phyloP scores from a whole-genome alignment of 2,888 invertebrate species.

The Oegoconia quadripuncta region DNA sequence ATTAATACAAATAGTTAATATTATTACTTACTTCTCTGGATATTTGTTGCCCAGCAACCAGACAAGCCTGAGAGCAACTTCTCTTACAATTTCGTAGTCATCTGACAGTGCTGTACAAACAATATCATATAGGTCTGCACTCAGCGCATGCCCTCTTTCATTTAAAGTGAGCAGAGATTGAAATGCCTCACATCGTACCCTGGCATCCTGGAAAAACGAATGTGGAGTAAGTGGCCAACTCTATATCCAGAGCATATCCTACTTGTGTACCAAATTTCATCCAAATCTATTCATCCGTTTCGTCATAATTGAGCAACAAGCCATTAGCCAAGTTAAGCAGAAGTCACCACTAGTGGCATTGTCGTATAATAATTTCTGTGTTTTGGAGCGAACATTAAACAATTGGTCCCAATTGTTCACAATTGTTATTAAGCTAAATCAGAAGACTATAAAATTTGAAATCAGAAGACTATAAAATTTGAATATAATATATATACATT shows the following conservation, averaged over 20 bases:
- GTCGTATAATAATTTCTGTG: too few relatives aligned
- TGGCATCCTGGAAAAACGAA: constrained; percentile 84
- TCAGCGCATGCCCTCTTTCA: constrained; percentile 89
- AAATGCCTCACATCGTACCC: constrained; percentile 94
- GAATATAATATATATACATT: too few relatives aligned
- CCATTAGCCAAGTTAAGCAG: too few relatives aligned
- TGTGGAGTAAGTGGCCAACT: background rate
- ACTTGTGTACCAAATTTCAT: too few relatives aligned
- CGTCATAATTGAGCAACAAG: too few relatives aligned
- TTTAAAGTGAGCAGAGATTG: constrained; percentile 91
- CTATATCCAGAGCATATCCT: background rate
- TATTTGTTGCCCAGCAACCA: constrained; percentile 92
- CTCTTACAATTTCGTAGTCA: constrained; percentile 95
- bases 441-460: too few relatives aligned
- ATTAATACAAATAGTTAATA: background rate
- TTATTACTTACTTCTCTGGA: constrained; percentile 86
- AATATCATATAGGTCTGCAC: constrained; percentile 80
- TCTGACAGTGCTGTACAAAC: constrained; percentile 90
- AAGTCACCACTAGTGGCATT: too few relatives aligned
- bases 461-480: too few relatives aligned
- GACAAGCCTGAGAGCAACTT: constrained; percentile 90
- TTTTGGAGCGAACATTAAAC: too few relatives aligned
- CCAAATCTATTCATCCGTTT: too few relatives aligned
- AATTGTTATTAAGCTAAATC: too few relatives aligned
- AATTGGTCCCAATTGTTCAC: too few relatives aligned